Evolutionary conservation across 2,888 invertebrate species (phyloP).

Genomic region (Leucophenga maculata): DNA sequence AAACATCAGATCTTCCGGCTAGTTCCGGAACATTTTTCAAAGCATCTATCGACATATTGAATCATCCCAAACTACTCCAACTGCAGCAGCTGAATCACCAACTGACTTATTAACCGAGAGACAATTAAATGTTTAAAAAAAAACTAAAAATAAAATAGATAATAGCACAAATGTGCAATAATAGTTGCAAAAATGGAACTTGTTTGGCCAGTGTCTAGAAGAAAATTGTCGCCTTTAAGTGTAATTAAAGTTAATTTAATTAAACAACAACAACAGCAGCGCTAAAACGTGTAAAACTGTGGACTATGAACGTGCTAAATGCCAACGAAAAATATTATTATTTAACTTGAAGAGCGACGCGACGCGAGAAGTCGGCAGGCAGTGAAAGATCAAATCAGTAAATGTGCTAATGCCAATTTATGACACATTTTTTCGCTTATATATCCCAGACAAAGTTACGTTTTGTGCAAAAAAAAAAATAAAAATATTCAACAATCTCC

Average conservation of each 20-base stretch:
- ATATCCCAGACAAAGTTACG: constrained; percentile 51
- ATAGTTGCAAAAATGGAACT: constrained; percentile 56
- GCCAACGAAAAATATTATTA: neutral
- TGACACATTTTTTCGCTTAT: constrained; percentile 50
- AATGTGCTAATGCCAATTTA: constrained; percentile 44
- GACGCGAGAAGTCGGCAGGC: constrained; percentile 23
- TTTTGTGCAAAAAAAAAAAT: constrained; percentile 12
- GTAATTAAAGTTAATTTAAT: constrained; percentile 62
- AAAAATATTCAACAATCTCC: neutral
- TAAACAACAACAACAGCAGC: constrained; percentile 43
- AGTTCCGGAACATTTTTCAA: no score
- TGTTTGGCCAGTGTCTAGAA: constrained; percentile 47
- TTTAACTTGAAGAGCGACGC: neutral
- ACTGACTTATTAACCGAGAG: no score
- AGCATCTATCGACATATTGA: no score
- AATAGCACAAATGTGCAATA: no score
- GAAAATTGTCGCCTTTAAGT: constrained; percentile 48
- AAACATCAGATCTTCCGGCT: no score
- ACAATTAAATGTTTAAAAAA: no score
- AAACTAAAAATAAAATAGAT: no score
- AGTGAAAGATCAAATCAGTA: constrained; percentile 46
- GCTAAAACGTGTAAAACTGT: constrained; percentile 13
- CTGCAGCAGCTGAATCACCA: no score
- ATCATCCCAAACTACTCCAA: no score
- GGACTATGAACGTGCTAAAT: constrained; percentile 28